phyloP scores from a whole-genome alignment of 2,113 vertebrate genomes.

The Sylvietta virens region DNA sequence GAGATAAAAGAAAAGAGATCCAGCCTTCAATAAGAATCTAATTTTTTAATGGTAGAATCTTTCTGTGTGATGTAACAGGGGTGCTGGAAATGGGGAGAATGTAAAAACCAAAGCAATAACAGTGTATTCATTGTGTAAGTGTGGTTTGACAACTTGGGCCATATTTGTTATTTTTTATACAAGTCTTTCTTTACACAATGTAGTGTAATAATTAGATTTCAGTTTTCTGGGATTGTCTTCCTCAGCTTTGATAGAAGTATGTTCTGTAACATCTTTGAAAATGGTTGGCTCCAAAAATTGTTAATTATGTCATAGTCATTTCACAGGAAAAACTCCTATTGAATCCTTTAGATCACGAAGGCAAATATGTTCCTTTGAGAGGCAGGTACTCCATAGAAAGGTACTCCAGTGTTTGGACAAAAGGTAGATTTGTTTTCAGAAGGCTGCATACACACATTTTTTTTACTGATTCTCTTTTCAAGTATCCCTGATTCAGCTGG shows the following conservation, averaged over 20 bases:
- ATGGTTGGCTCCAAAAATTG: background rate
- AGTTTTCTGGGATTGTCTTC: background rate
- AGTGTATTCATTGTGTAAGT: background rate
- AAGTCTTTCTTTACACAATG: background rate
- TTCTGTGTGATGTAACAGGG: background rate
- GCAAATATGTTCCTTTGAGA: background rate
- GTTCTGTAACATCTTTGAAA: background rate
- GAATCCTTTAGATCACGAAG: background rate
- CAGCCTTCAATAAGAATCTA: background rate
- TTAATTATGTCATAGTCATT: background rate
- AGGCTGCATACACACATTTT: background rate
- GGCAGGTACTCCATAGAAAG: background rate
- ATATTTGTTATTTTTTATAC: background rate
- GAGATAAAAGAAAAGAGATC: background rate
- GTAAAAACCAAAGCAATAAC: background rate
- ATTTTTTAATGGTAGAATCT: background rate
- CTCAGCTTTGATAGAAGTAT: background rate
- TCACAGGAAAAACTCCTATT: background rate
- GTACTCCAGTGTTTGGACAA: background rate
- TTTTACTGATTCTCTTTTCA: background rate
- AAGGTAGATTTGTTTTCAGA: background rate
- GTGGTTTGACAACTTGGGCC: background rate
- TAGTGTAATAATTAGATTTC: background rate
- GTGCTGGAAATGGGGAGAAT: background rate
- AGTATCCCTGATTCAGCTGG: background rate